Percentiles rank a stretch among this genome's conserved stretches.
phyloP scores from a whole-genome alignment of 2,797 vertebrate species.

The Cetoscarus ocellatus region DNA sequence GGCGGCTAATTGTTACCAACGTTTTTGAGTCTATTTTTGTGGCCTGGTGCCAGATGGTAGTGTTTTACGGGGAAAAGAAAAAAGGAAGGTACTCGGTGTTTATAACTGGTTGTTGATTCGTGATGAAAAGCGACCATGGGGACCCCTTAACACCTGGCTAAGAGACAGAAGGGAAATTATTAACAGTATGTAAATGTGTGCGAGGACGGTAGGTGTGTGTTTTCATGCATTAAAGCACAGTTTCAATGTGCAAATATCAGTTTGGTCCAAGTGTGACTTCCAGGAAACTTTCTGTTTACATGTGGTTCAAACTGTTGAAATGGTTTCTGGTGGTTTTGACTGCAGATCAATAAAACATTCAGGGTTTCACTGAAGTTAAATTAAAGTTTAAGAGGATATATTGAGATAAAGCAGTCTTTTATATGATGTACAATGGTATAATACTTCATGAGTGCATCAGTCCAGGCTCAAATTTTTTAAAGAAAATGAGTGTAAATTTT shows the following conservation, averaged over 20 bases:
- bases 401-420: too few species aligned
- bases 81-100: slow-evolving; percentile 66
- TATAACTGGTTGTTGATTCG: slow-evolving; percentile 78
- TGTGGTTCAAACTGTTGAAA: slow-evolving; percentile 9
- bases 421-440: too few species aligned
- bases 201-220: slow-evolving; percentile 45
- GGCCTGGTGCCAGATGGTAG: slow-evolving; percentile 89
- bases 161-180: slow-evolving; percentile 56
- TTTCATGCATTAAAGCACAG: slow-evolving; percentile 37
- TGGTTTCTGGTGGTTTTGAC: not conserved
- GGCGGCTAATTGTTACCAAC: slow-evolving; percentile 88
- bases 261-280: slow-evolving; percentile 55
- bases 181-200: slow-evolving; percentile 58
- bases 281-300: slow-evolving; percentile 45
- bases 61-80: slow-evolving; percentile 71
- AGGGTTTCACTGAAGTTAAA: too few species aligned
- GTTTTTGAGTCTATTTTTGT: slow-evolving; percentile 86
- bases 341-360: not conserved
- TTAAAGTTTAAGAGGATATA: not conserved
- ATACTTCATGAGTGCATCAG: too few species aligned
- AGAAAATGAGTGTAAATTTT: too few species aligned
- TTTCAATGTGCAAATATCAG: slow-evolving; percentile 58
- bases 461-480: too few species aligned
- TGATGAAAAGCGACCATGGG: slow-evolving; percentile 70
- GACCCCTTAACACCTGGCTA: slow-evolving; percentile 75